A percentile compares a stretch with the other conserved stretches of the same genome.
Evolutionary conservation across 2,888 invertebrate species (phyloP).

Genomic region (Tipula helvola): DNA sequence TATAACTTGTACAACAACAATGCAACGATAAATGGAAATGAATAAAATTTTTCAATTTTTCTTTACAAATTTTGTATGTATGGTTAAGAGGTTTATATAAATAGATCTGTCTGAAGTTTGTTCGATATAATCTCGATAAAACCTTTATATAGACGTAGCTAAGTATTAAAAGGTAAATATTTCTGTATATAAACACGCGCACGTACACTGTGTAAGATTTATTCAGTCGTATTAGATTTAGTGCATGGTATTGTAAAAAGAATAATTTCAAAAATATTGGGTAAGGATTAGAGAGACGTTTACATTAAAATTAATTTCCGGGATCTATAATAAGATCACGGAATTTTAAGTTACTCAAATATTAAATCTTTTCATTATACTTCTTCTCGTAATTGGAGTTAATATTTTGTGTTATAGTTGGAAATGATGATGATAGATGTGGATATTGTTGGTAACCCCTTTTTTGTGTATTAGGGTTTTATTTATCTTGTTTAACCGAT

Average conservation of each 20-base stretch:
- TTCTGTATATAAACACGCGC: neutral
- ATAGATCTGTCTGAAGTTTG: neutral
- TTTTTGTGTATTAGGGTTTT: neutral
- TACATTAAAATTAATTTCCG: neutral
- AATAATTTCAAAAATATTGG: neutral
- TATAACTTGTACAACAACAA: neutral
- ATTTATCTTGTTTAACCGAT: neutral
- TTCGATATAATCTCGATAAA: neutral
- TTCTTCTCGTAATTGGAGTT: neutral
- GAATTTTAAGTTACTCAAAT: neutral
- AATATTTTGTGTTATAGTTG: neutral
- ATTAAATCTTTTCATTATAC: neutral
- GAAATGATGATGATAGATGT: neutral
- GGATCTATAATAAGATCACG: neutral
- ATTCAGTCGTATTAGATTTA: neutral
- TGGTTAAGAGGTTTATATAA: neutral
- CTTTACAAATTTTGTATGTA: neutral
- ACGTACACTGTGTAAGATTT: neutral
- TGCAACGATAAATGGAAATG: neutral
- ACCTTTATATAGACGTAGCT: neutral
- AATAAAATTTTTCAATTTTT: neutral
- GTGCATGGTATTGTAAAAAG: neutral
- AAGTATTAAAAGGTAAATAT: neutral
- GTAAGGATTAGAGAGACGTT: neutral
- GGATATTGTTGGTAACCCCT: neutral